These are phyloP conservation scores for Dendrophyllia cribrosa DNA, from an alignment of 64 coral and sea anemone species.

Conservation along the genomic window DNA sequence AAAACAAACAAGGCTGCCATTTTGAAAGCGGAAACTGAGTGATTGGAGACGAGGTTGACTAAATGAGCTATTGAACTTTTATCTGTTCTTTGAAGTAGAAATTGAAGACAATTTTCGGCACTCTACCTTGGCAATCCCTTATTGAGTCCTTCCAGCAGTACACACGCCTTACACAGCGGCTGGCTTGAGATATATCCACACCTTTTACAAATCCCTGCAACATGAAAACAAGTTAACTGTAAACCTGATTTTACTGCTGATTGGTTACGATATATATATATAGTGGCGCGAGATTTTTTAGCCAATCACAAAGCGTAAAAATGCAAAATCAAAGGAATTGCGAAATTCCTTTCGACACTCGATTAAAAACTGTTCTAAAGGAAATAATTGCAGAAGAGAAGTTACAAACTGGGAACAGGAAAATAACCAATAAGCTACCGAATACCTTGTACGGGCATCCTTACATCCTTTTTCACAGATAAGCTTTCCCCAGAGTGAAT, in stretches of 20 bases:
- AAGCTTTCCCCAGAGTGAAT: slow-evolving; percentile 97
- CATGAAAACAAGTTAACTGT: background rate
- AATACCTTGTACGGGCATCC: slow-evolving; percentile 98
- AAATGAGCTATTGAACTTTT: no score
- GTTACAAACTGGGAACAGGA: background rate
- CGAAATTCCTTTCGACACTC: no score
- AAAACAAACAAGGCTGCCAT: no score
- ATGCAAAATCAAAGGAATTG: no score
- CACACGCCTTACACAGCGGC: slow-evolving; percentile 93
- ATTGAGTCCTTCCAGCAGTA: slow-evolving; percentile 92
- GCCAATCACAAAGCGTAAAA: no score
- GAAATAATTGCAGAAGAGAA: no score
- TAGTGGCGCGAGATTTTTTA: no score
- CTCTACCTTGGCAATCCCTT: slow-evolving; percentile 82
- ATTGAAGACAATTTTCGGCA: background rate
- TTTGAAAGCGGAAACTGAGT: no score
- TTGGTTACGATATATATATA: no score
- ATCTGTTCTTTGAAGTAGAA: background rate
- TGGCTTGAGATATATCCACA: slow-evolving; percentile 99
- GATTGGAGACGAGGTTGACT: no score
- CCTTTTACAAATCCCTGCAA: slow-evolving; percentile 79
- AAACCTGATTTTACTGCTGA: no score
- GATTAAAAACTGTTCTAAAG: background rate
- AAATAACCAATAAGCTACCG: no score
- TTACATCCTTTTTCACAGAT: slow-evolving; percentile 94